A percentile compares a stretch with the other conserved stretches of the same genome.
These are phyloP conservation scores for Augochlora pura DNA, from an alignment of 1,140 invertebrate genomes.

Conservation along the genomic window DNA sequence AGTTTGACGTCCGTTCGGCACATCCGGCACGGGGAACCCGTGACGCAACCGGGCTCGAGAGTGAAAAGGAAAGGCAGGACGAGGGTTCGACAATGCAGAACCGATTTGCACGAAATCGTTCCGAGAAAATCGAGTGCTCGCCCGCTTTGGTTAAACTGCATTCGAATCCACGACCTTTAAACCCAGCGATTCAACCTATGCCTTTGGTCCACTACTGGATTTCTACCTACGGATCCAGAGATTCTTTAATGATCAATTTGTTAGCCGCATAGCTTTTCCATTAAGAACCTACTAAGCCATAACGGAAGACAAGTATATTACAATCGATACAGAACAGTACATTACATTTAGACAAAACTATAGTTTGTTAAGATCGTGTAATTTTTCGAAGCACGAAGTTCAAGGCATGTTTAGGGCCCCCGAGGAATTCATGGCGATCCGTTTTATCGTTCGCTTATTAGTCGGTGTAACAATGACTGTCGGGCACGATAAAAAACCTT, in stretches of 20 bases:
- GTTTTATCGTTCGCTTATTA: conserved; percentile 35
- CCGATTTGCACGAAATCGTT: neutral
- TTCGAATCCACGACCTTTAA: neutral
- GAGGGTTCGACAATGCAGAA: conserved; percentile 29
- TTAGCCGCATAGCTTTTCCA: too few species aligned
- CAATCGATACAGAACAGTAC: too few species aligned
- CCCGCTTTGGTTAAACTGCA: neutral
- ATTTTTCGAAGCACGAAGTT: neutral
- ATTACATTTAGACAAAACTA: too few species aligned
- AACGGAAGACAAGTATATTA: too few species aligned
- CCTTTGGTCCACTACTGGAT: too few species aligned
- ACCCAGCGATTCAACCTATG: too few species aligned
- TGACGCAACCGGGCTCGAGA: conserved; percentile 60
- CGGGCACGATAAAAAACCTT: conserved; percentile 78
- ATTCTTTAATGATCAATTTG: too few species aligned
- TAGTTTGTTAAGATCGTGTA: too few species aligned
- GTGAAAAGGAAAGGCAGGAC: conserved; percentile 51
- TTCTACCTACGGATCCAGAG: too few species aligned
- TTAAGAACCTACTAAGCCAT: too few species aligned
- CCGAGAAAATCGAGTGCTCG: neutral
- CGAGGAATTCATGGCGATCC: neutral
- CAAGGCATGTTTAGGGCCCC: neutral
- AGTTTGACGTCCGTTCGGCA: conserved; percentile 68
- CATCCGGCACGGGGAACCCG: conserved; percentile 64
- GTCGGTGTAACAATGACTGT: conserved; percentile 51